Conservation (phyloP, 1,140 invertebrate genomes). For the Drosophila prosaltans region DNA sequence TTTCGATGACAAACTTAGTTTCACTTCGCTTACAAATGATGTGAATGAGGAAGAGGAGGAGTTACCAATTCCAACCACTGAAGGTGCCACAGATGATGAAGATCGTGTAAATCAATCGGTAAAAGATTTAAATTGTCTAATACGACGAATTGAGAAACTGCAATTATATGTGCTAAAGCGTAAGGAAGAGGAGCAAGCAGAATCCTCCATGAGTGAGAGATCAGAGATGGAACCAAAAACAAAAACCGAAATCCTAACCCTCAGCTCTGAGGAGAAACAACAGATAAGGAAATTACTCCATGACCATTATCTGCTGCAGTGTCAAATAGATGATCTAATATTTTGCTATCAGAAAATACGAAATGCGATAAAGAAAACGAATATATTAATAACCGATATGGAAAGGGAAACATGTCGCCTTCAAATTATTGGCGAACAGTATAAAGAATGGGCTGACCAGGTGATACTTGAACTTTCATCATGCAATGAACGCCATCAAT, state of each 20-base stretch:
- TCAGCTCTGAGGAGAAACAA: slow-evolving; percentile 20
- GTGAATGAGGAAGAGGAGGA: slow-evolving; percentile 20
- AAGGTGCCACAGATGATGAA: slow-evolving; percentile 30
- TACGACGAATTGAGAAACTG: slow-evolving; percentile 37
- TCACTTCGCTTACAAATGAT: slow-evolving; percentile 9
- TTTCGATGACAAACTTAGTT: slow-evolving; percentile 42
- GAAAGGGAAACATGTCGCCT: not conserved
- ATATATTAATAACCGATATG: not conserved
- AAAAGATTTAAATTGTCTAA: slow-evolving; percentile 26
- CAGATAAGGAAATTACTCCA: slow-evolving; percentile 18
- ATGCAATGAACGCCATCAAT: slow-evolving; percentile 27
- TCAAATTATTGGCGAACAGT: not conserved
- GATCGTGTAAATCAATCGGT: slow-evolving; percentile 3
- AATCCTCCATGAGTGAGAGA: not conserved
- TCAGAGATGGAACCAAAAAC: too few relatives aligned
- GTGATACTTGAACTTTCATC: slow-evolving; percentile 15
- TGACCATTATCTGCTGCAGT: slow-evolving; percentile 21
- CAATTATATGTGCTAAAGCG: slow-evolving; percentile 24
- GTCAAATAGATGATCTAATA: slow-evolving; percentile 37
- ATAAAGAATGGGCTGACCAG: slow-evolving; percentile 26
- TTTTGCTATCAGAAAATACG: slow-evolving; percentile 23
- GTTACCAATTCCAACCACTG: not conserved
- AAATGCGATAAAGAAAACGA: not conserved
- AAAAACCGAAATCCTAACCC: too few relatives aligned
- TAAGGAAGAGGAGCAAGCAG: not conserved